Percentiles rank a stretch among this genome's conserved stretches.
These are phyloP conservation scores for Zeugodacus cucurbitae DNA, from an alignment of 1,140 invertebrate species.

Conservation along the genomic window DNA sequence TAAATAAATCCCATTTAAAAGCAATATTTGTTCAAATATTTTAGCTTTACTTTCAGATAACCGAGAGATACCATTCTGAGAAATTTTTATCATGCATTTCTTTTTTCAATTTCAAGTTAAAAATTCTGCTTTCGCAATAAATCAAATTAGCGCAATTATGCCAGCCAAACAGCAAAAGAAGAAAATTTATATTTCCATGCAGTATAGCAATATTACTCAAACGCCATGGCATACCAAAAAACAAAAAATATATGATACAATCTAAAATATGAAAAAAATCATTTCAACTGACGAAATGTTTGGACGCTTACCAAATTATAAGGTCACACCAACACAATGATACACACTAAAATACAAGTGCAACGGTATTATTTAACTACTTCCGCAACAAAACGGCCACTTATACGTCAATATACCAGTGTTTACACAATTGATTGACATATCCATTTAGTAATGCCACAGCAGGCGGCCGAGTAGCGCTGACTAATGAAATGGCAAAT, in stretches of 20 bases:
- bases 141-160: neutral
- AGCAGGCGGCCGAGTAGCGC: neutral
- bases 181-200: neutral
- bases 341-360: neutral
- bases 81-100: too few relatives aligned
- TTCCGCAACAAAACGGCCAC: neutral
- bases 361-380: neutral
- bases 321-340: neutral
- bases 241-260: neutral
- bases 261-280: neutral
- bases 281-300: neutral
- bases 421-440: slow-evolving; percentile 8
- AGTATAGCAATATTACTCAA: neutral
- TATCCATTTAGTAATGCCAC: neutral
- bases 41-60: too few relatives aligned
- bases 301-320: neutral
- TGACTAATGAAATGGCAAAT: neutral
- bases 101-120: too few relatives aligned
- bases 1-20: too few relatives aligned
- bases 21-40: too few relatives aligned
- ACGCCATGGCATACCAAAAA: neutral
- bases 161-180: neutral
- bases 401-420: neutral
- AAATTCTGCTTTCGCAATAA: too few relatives aligned
- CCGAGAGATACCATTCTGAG: too few relatives aligned